Evolutionary conservation across 2,888 invertebrate genomes (phyloP), one percentile per base, ranked within the genome.

Genomic region (Mycalesis mineus): DNA sequence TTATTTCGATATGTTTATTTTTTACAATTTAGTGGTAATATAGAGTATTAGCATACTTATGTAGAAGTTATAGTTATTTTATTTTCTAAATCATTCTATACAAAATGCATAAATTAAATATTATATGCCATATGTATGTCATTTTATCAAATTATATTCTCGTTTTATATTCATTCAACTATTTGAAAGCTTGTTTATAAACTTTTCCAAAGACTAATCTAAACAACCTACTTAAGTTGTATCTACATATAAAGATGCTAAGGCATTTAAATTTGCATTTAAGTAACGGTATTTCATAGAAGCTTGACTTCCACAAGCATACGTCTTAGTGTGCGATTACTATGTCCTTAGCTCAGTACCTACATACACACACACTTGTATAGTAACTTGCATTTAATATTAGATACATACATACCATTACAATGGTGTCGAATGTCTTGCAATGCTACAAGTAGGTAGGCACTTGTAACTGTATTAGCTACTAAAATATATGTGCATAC

Each of bases 221-320:
- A 42, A 6, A 6, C 41, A 22, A 42, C 41, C 41, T 42, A 42
- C 41, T 22, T 42, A 22, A 4, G 22, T 22, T n/a, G 1, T 42
- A 22, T 14, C 17, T 37, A 7, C 22, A 8, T 49, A 13, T 6
- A 39, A 40, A 51, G 29, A 45, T 37, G 33, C 55, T 37, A 15
- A 45, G 40, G 55, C 41, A 55, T 56, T 60, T 44, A 48, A 59
- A 60, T 58, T 62, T 57, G 49, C 59, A 61, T 63, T 47, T 49
- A 53, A 41, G 31, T 67, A 67, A 65, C 66, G 65, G 66, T 62
- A 49, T 53, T 42, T 54, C n/a, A 57, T 55, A 56, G 57, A 64
- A 58, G 55, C 58, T 42, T 52, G 54, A 55, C 22, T 60, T 47
- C 39, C 59, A 54, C 31, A 22, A 22, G 22, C 22, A n/a, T 59